Evolutionary conservation across 2,113 vertebrate genomes (phyloP).

Genomic region (Nerophis ophidion): DNA sequence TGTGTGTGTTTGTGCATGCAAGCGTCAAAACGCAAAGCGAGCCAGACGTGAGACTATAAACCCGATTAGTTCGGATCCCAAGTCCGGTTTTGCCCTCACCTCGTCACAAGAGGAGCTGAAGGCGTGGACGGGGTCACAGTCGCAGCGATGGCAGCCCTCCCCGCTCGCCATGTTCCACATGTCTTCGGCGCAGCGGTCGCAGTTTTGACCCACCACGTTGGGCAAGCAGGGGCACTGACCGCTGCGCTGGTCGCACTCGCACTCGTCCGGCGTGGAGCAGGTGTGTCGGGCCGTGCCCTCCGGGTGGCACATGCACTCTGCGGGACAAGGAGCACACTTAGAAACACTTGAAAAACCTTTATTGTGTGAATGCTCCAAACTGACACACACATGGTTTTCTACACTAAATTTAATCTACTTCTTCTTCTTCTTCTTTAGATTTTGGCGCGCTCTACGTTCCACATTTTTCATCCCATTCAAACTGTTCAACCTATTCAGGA

Average conservation of each 20-base stretch:
- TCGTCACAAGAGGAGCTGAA: conserved; percentile 77
- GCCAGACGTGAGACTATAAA: conserved; percentile 13
- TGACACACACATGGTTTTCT: too few species aligned
- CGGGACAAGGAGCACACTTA: background rate
- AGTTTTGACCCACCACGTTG: conserved; percentile 82
- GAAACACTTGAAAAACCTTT: too few species aligned
- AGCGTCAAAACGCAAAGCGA: conserved; percentile 18
- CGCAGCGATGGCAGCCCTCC: conserved; percentile 77
- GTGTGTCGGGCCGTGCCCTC: conserved; percentile 72
- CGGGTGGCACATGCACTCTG: conserved; percentile 83
- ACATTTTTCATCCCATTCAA: too few species aligned
- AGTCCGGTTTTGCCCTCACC: conserved; percentile 63
- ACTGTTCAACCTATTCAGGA: too few species aligned
- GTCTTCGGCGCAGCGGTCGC: conserved; percentile 81
- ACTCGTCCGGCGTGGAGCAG: conserved; percentile 70
- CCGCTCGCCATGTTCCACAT: conserved; percentile 85
- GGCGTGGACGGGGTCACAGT: conserved; percentile 77
- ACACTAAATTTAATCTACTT: too few species aligned
- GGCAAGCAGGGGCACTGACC: conserved; percentile 87
- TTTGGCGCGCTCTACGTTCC: too few species aligned
- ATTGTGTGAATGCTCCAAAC: too few species aligned
- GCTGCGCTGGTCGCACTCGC: conserved; percentile 74
- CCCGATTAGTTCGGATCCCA: too few species aligned
- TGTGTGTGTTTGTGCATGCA: conserved; percentile 4
- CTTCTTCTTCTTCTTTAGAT: too few species aligned